phyloP scores from a whole-genome alignment of 2,888 invertebrate species.

The Plemyria rubiginata region DNA sequence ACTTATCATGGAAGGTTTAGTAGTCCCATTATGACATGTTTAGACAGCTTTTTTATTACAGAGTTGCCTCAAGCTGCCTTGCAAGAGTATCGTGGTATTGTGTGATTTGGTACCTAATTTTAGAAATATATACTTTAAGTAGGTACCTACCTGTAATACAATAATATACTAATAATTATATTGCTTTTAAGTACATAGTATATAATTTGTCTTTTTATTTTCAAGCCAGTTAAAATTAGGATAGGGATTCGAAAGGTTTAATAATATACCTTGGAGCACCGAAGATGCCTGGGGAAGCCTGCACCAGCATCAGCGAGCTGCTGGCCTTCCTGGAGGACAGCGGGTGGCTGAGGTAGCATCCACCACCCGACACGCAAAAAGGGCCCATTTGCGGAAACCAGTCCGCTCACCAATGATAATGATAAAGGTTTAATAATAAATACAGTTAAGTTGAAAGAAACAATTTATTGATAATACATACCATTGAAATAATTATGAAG shows the following conservation, averaged over 20 bases:
- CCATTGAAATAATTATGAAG: background rate
- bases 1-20: constrained; percentile 65
- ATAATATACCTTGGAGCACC: no score
- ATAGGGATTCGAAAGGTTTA: no score
- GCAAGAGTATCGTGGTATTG: constrained; percentile 61
- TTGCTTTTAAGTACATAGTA: constrained; percentile 8
- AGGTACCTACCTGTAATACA: background rate
- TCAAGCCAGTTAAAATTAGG: no score
- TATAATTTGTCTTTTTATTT: no score
- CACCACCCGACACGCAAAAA: no score
- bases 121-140: background rate
- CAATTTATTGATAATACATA: constrained; percentile 4
- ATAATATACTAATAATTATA: constrained; percentile 7
- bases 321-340: no score
- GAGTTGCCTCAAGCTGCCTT: constrained; percentile 39
- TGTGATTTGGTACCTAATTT: constrained; percentile 32
- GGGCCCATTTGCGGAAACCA: no score
- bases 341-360: no score
- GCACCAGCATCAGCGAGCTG: no score
- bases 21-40: constrained; percentile 69
- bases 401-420: no score
- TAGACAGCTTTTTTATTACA: constrained; percentile 67
- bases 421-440: no score
- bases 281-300: no score
- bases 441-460: constrained; percentile 1